Evolutionary conservation across 2,113 vertebrate genomes (phyloP).

Genomic region (Heloderma charlesbogerti): DNA sequence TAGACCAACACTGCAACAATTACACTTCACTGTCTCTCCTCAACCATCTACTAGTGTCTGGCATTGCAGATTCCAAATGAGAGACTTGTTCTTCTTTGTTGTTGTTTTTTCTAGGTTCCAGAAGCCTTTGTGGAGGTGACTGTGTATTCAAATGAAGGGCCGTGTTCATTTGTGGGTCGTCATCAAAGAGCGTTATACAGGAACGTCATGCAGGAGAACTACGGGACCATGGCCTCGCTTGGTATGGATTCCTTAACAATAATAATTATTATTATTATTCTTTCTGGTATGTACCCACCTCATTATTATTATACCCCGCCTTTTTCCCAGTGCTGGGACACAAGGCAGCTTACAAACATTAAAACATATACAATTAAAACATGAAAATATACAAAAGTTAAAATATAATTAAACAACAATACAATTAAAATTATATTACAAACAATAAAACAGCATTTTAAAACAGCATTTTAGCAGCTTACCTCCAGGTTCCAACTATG

Average conservation of each 20-base stretch:
- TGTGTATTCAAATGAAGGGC: constrained; percentile 1
- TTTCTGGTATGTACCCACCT: too few species aligned
- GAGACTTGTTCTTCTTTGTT: neutral
- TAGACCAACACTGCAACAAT: neutral
- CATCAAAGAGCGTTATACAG: neutral
- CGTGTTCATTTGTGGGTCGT: neutral
- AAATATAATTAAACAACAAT: too few species aligned
- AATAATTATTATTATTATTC: too few species aligned
- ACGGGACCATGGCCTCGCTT: neutral
- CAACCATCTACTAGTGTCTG: neutral
- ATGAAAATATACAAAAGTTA: too few species aligned
- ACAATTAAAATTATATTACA: too few species aligned
- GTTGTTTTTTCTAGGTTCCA: neutral
- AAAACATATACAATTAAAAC: too few species aligned
- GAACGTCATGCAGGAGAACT: neutral
- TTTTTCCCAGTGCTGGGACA: too few species aligned
- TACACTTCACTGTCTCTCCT: neutral
- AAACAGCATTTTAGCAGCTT: too few species aligned
- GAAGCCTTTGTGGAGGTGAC: constrained; percentile 38
- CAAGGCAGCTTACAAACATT: too few species aligned
- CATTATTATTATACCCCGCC: too few species aligned
- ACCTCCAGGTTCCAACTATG: too few species aligned
- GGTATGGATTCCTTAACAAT: neutral
- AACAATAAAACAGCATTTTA: too few species aligned
- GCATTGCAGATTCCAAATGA: neutral